Base-by-base conservation (phyloP, 1,140 invertebrate genomes). In the Planococcus citri region DNA sequence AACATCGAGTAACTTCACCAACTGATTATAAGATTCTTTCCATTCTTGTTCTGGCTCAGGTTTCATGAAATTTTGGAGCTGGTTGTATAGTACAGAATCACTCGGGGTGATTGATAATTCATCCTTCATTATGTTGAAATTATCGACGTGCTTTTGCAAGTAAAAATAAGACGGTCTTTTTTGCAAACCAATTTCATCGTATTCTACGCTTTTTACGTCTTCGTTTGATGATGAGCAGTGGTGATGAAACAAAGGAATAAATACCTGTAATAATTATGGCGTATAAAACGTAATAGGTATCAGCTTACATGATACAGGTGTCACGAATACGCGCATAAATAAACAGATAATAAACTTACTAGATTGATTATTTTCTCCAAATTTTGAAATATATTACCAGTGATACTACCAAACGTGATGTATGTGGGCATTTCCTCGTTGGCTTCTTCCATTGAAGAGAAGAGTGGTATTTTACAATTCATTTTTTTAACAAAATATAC, bases 401-500 rank as follows among this genome's bases (percentile, higher is more conserved):
- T 64, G 10, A 64, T 24, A 9, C 22, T 25, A 22, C 60, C 60
- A 25, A 64, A 17, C 10, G 25, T 64, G 3, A 64, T 3, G 20
- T 64, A 64, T 4, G 22, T 6, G 6, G 60, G 60, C 60, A 64
- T 64, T 64, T 64, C 24, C 3, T 24, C 10, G 10, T 25, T 27
- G 1, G 60, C 22, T 64, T 64, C 60, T 17, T 64, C 60, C 60
- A 64, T 24, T 9, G 9, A 24, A 17, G 60, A 27, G 10, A 27
- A 24, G 6, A 24, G 9, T 6, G 60, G 25, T 25, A 64, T 25
- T 10, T 12, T 24, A 14, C 60, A 27, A 64, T 64, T 64, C 10
- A 25, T 14, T 64, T 64, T 64, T 27, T 64, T 64, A 4, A 64
- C 20, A 25, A 64, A 64, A 17, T 64, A 64, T 17, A 64, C 60